Evolutionary conservation across 2,797 vertebrate genomes (phyloP).

Genomic region (Leucoraja ocellata): DNA sequence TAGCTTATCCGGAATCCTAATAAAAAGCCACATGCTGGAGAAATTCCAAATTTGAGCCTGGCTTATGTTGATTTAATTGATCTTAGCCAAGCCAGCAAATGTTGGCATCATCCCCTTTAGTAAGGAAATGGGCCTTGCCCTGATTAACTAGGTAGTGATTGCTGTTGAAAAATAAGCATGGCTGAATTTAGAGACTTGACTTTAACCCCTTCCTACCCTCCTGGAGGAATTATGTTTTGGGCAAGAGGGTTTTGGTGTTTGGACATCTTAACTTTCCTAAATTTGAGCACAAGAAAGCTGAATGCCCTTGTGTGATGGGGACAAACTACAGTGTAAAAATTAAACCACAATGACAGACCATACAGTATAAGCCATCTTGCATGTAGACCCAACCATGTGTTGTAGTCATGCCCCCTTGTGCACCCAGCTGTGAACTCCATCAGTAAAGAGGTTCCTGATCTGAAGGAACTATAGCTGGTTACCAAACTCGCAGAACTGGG

Average conservation of each 20-base stretch:
- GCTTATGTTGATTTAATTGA: neutral
- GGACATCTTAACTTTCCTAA: neutral
- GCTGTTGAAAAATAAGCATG: neutral
- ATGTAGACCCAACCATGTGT: neutral
- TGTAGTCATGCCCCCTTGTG: too few relatives aligned
- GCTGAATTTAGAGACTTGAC: neutral
- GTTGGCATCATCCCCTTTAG: neutral
- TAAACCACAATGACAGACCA: neutral
- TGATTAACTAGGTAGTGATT: neutral
- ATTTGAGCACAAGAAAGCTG: too few relatives aligned
- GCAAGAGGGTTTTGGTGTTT: neutral
- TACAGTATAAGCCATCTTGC: neutral
- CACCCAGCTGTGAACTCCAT: neutral
- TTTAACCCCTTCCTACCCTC: neutral
- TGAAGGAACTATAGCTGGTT: too few relatives aligned
- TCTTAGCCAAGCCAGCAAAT: neutral
- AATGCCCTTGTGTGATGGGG: neutral
- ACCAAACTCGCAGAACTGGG: too few relatives aligned
- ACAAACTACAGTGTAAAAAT: neutral
- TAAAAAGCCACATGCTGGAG: neutral
- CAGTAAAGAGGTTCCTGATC: neutral
- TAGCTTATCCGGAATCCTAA: neutral
- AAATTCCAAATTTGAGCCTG: neutral
- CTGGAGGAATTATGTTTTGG: neutral
- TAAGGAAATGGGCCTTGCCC: neutral